Evolutionary conservation across 2,888 invertebrate genomes (phyloP).

Genomic region (Meiosimyza platycephala): DNA sequence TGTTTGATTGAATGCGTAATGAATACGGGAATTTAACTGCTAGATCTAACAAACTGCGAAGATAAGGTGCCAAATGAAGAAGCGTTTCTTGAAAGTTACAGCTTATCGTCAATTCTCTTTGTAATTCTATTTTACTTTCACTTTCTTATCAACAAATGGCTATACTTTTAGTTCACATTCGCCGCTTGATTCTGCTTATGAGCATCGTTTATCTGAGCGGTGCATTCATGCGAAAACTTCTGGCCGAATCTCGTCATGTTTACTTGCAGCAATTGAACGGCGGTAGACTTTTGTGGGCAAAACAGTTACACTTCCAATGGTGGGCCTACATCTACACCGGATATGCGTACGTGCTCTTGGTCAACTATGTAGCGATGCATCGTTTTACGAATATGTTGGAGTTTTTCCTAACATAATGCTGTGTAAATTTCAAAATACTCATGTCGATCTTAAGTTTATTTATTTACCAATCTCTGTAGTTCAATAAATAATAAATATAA

Average conservation of each 20-base stretch:
- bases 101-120: background rate
- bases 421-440: background rate
- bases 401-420: slow-evolving; percentile 52
- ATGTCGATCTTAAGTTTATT: too few relatives aligned
- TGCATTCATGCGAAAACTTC: slow-evolving; percentile 58
- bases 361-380: slow-evolving; percentile 59
- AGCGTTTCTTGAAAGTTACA: background rate
- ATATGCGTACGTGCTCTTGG: slow-evolving; percentile 59
- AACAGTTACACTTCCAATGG: slow-evolving; percentile 63
- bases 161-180: slow-evolving; percentile 62
- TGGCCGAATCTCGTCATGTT: slow-evolving; percentile 57
- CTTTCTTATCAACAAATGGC: slow-evolving; percentile 53
- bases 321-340: slow-evolving; percentile 65
- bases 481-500: too few relatives aligned
- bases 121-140: background rate
- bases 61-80: background rate
- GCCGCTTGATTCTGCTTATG: slow-evolving; percentile 63
- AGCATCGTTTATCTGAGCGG: slow-evolving; percentile 65
- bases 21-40: background rate
- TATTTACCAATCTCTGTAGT: too few relatives aligned
- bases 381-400: slow-evolving; percentile 59
- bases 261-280: slow-evolving; percentile 54
- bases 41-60: background rate
- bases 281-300: slow-evolving; percentile 47
- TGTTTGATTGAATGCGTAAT: background rate